These are phyloP conservation scores for Chlorodrepanis virens DNA, from an alignment of 2,113 vertebrate species.

Conservation along the genomic window DNA sequence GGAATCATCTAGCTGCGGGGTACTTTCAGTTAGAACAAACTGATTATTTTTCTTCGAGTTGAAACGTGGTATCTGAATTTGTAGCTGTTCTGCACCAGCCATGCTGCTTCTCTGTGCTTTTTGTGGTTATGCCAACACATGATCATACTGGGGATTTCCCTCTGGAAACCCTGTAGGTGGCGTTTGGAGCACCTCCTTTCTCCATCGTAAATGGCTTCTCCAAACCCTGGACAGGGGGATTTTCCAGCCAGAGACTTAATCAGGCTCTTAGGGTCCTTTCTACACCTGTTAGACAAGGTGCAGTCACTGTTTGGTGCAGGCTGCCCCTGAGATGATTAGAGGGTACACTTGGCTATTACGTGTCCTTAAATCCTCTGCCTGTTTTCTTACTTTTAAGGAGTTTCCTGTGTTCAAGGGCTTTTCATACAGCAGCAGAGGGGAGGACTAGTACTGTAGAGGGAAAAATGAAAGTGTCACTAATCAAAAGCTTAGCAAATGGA, in stretches of 20 bases:
- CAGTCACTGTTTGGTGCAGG: neutral
- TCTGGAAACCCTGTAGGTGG: constrained; percentile 9
- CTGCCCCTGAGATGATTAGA: neutral
- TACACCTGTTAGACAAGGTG: neutral
- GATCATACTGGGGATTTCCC: neutral
- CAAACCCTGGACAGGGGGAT: neutral
- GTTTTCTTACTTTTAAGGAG: neutral
- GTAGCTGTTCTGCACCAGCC: neutral
- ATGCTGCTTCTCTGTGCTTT: neutral
- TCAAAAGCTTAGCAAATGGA: neutral
- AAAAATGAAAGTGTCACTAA: neutral
- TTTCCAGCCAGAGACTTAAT: neutral
- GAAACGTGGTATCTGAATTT: neutral
- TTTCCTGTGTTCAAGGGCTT: accelerated
- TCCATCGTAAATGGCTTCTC: neutral
- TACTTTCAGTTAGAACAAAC: neutral
- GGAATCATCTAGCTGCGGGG: neutral
- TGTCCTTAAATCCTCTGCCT: neutral
- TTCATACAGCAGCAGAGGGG: neutral
- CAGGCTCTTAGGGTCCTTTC: neutral
- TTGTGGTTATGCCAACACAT: neutral
- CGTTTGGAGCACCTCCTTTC: neutral
- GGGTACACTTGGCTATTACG: neutral
- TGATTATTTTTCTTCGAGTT: neutral
- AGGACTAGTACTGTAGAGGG: neutral